Base-by-base conservation (phyloP, 2,888 invertebrate species). In the Pachymerium ferrugineum region DNA sequence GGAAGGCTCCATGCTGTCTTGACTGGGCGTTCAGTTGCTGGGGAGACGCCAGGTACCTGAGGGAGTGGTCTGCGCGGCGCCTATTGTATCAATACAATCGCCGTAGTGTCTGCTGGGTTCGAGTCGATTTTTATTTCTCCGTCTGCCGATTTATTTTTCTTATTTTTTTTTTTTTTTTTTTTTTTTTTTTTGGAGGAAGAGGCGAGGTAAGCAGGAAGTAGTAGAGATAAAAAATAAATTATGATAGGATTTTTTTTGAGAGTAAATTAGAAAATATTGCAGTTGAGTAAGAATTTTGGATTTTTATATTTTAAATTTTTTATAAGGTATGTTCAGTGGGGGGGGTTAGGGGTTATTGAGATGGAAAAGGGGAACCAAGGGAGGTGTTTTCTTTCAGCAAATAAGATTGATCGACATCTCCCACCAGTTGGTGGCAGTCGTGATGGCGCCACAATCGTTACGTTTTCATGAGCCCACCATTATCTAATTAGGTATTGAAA, bases 1-100 rank as follows among this genome's bases (percentile, higher is more conserved):
- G 12, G 35, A 35, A 35, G 69, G 69, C 69, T 31, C 69, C 69
- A 69, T 69, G 69, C 69, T 69, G 69, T 69, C 69, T 69, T 69
- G 69, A 10, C 69, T 31, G 69, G 69, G 54, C 54, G 54, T 54
- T 47, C 54, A 22, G 54, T 54, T 54, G 54, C 54, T 14, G 28
- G 10, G 1, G 54, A 47, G 22, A 22, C 10, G 25, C 38, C 54
- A 25, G 25, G 22, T 54, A 54, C 54, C 54, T 1, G 54, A n/a
- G 25, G 3, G 54, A 25, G 25, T 25, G 54, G 2, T n/a, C n/a
- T n/a, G n/a, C n/a, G n/a, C 22, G 25, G 54, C 16, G 47, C 14
- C 47, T 47, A 47, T 47, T 47, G 47, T 47, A 47, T 47, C 47
- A 16, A 47, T 3, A 16, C 47, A 38, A 38, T 38, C 8, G n/a